A percentile compares a stretch with the other conserved stretches of the same genome.
These are phyloP conservation scores for Microchrysa polita DNA, from an alignment of 2,888 invertebrate species.

Conservation along the genomic window DNA sequence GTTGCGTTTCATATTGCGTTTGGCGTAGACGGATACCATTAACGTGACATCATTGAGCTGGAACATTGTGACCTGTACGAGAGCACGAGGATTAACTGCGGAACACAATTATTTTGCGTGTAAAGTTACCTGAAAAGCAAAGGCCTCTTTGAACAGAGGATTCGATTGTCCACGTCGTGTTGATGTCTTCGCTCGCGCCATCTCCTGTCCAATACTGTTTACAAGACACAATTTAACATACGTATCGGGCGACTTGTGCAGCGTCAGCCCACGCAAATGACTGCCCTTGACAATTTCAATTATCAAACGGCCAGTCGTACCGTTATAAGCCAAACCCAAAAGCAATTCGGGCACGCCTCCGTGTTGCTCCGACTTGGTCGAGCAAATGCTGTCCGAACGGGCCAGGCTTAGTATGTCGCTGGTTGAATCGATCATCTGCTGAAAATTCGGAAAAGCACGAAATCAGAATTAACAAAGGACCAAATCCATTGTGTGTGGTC, in stretches of 20 bases:
- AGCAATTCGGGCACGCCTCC: slow-evolving; percentile 92
- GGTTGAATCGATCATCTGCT: slow-evolving; percentile 66
- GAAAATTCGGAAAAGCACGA: slow-evolving; percentile 51
- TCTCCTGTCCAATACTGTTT: slow-evolving; percentile 92
- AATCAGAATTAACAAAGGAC: slow-evolving; percentile 2
- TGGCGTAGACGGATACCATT: slow-evolving; percentile 93
- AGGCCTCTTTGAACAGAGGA: slow-evolving; percentile 94
- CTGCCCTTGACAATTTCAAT: slow-evolving; percentile 82
- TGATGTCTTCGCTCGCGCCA: slow-evolving; percentile 92
- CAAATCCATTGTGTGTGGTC: slow-evolving; percentile 38
- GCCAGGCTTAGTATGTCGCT: slow-evolving; percentile 82
- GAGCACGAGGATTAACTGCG: slow-evolving; percentile 17
- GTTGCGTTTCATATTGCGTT: slow-evolving; percentile 90
- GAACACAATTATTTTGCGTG: background rate
- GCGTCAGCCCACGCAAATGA: slow-evolving; percentile 77
- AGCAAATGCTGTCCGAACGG: slow-evolving; percentile 92
- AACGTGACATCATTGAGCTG: slow-evolving; percentile 94
- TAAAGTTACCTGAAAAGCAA: slow-evolving; percentile 85
- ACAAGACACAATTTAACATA: slow-evolving; percentile 93
- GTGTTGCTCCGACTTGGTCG: slow-evolving; percentile 89
- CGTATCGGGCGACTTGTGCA: slow-evolving; percentile 88
- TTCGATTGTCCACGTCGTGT: slow-evolving; percentile 92
- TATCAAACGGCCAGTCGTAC: slow-evolving; percentile 91
- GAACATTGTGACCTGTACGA: slow-evolving; percentile 88
- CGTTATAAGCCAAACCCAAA: slow-evolving; percentile 89